Evolutionary conservation across 1,140 invertebrate species (phyloP), one percentile per base, ranked within the genome.

Genomic region (Lithobius niger): DNA sequence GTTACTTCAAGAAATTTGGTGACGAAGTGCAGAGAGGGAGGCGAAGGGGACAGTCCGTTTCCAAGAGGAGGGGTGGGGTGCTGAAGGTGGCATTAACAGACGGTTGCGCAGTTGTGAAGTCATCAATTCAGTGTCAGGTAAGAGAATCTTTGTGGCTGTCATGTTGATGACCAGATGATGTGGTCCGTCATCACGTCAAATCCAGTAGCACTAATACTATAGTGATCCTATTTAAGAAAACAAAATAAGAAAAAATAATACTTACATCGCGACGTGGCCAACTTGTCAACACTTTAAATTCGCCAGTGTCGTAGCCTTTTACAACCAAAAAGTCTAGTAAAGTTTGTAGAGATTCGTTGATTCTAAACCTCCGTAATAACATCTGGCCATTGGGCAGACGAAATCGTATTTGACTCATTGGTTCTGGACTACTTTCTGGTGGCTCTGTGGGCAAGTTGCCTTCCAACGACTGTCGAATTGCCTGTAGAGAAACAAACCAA

Each of bases 221-320:
- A n/a, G n/a, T n/a, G n/a, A n/a, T n/a, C n/a, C n/a, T n/a, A n/a
- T n/a, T n/a, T n/a, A n/a, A n/a, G n/a, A n/a, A n/a, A n/a, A n/a
- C n/a, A n/a, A 26, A 59, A 45, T 18, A 25, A 18, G 52, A 25
- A 28, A 31, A 25, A 54, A 61, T 3, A 64, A 24, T 63, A 81
- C 82, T 84, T 75, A 87, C 83, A 79, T 94, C 90, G 78, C 83
- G 82, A 68, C 89, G 80, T 66, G 91, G 91, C 84, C 86, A 94
- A 67, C 86, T 88, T 62, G 83, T 83, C 59, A 94, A 82, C 45
- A 94, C 81, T 78, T 94, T 95, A 68, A 83, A 94, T 65, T 91
- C 86, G 64, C 86, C 82, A 58, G 79, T 78, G 54, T 85, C 83
- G 72, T 82, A 94, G 43, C 90, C 90, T 75, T 88, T 78, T 22